Conservation (phyloP, 2,797 vertebrate genomes). For the Xenentodon cancila region DNA sequence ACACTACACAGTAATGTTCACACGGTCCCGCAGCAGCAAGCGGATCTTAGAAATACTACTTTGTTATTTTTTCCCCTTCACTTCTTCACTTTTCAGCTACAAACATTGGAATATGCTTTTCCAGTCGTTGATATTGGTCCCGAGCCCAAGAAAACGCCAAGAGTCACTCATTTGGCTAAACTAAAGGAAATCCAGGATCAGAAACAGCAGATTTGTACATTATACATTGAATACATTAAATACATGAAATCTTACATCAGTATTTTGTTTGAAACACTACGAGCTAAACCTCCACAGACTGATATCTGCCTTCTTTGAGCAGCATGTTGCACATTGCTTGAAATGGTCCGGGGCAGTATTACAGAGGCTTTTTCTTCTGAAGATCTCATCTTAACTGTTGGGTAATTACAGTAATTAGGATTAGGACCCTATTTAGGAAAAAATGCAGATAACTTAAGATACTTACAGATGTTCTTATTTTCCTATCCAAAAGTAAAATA, state of each 20-base stretch:
- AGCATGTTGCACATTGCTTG: background rate
- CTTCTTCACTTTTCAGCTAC: conserved; percentile 3
- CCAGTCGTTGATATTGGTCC: conserved; percentile 38
- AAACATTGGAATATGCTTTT: conserved; percentile 44
- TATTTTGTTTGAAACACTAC: conserved; percentile 15
- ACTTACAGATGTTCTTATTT: no score
- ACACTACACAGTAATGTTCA: no score
- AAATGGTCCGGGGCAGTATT: background rate
- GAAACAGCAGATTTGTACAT: conserved; percentile 42
- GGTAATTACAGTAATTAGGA: background rate
- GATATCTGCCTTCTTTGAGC: background rate
- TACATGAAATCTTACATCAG: conserved; percentile 19
- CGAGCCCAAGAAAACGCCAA: conserved; percentile 22
- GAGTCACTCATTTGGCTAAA: conserved; percentile 36
- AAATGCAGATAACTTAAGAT: no score
- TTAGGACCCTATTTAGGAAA: background rate
- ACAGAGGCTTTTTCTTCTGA: background rate
- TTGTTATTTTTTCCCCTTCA: background rate
- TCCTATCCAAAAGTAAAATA: no score
- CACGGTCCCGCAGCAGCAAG: no score
- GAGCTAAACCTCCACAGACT: conserved; percentile 1
- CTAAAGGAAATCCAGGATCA: conserved; percentile 35
- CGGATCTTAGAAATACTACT: no score
- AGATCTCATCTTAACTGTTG: background rate
- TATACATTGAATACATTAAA: conserved; percentile 37